These are phyloP conservation scores for Eumeta japonica DNA, from an alignment of 1,140 invertebrate genomes.

Conservation along the genomic window DNA sequence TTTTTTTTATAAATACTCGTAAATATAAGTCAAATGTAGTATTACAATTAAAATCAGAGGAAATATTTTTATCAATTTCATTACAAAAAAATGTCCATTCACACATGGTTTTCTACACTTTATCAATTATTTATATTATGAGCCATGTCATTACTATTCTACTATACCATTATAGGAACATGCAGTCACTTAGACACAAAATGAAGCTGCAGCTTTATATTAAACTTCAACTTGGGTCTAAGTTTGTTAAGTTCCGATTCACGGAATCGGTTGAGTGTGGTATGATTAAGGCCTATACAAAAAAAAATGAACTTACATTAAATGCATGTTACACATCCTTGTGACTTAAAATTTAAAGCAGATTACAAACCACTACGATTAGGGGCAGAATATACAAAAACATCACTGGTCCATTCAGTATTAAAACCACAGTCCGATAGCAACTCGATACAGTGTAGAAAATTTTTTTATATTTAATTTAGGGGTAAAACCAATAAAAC, in stretches of 20 bases:
- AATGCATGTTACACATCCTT: no score
- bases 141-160: constrained; percentile 38
- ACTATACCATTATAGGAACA: constrained; percentile 47
- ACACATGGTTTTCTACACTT: constrained; percentile 54
- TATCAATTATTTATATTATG: constrained; percentile 44
- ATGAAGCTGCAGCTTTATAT: constrained; percentile 17
- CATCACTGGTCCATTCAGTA: not conserved
- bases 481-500: not conserved
- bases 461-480: constrained; percentile 17
- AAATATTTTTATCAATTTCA: constrained; percentile 52
- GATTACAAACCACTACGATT: no score
- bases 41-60: constrained; percentile 54
- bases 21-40: constrained; percentile 52
- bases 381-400: not conserved
- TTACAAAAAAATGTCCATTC: constrained; percentile 48
- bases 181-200: constrained; percentile 30
- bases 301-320: not conserved
- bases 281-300: not conserved
- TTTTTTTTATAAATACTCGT: constrained; percentile 58
- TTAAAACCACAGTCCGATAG: not conserved
- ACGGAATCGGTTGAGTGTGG: not conserved
- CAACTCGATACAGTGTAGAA: constrained; percentile 51
- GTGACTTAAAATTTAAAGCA: no score
- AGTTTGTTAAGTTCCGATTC: constrained; percentile 1
- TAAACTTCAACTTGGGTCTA: constrained; percentile 5